A percentile compares a stretch with the other conserved stretches of the same genome.
phyloP scores from a whole-genome alignment of 2,113 vertebrate genomes.

The Danio rerio region DNA sequence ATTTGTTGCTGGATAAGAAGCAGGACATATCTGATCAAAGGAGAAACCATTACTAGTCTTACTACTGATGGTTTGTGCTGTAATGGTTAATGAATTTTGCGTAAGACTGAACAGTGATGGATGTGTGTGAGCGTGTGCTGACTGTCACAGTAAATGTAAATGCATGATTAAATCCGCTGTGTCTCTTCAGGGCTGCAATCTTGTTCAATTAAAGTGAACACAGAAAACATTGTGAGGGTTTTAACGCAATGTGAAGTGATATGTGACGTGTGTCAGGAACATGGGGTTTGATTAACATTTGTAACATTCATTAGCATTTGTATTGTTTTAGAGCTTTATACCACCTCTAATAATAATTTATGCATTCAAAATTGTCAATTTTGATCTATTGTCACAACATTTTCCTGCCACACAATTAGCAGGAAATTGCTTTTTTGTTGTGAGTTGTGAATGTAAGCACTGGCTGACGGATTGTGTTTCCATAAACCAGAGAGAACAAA shows the following conservation, averaged over 20 bases:
- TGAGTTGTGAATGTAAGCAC: not conserved
- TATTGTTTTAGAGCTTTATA: not conserved
- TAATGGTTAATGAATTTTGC: not conserved
- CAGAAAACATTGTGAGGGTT: not conserved
- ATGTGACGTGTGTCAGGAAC: not conserved
- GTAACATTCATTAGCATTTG: not conserved
- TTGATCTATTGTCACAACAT: not conserved
- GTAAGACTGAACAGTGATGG: not conserved
- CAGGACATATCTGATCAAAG: no score
- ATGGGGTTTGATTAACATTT: not conserved
- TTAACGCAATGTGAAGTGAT: not conserved
- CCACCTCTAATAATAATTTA: not conserved
- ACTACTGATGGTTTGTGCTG: not conserved
- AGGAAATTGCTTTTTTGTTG: not conserved
- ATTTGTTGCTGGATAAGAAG: no score
- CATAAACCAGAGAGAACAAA: constrained; percentile 1
- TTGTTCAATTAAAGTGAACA: constrained; percentile 24
- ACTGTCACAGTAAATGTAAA: not conserved
- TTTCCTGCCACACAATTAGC: not conserved
- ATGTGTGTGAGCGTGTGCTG: not conserved
- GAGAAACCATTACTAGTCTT: not conserved
- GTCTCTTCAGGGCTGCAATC: not conserved
- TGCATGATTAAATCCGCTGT: not conserved
- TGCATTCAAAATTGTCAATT: not conserved
- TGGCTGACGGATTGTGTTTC: not conserved